Conservation (phyloP, 2,888 invertebrate genomes). For the Sylvicola cinctus region DNA sequence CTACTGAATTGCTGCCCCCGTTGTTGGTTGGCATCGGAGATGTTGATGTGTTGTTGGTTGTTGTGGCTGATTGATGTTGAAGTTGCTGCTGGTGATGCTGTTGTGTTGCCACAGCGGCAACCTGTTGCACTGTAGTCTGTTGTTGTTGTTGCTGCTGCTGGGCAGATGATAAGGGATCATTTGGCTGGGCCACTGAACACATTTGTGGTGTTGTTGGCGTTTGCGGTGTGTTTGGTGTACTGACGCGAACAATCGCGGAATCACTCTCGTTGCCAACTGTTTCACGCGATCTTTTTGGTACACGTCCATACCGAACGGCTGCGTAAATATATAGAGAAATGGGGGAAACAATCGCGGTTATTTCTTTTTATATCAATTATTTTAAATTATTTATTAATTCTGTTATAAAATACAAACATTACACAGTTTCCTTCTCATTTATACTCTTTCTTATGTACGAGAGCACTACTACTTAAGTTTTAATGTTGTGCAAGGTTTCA, state of each 20-base stretch:
- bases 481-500: too few species aligned
- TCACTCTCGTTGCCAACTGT: conserved; percentile 28
- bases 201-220: conserved; percentile 22
- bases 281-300: conserved; percentile 82
- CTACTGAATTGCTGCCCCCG: neutral
- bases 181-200: conserved; percentile 25
- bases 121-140: conserved; percentile 1
- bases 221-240: conserved; percentile 29
- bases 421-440: neutral
- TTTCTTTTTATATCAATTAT: neutral
- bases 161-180: conserved; percentile 16
- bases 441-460: conserved; percentile 1
- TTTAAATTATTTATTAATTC: neutral
- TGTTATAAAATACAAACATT: neutral
- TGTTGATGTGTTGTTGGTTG: conserved; percentile 5
- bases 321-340: conserved; percentile 12
- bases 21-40: conserved; percentile 3
- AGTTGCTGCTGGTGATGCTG: conserved; percentile 1
- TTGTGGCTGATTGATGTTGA: conserved; percentile 1
- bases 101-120: conserved; percentile 6
- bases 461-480: too few species aligned
- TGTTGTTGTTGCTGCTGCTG: conserved; percentile 3
- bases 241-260: conserved; percentile 18
- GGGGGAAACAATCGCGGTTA: neutral
- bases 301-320: conserved; percentile 93